Evolutionary conservation across 1,140 invertebrate species (phyloP).

Genomic region (Aphis gossypii): DNA sequence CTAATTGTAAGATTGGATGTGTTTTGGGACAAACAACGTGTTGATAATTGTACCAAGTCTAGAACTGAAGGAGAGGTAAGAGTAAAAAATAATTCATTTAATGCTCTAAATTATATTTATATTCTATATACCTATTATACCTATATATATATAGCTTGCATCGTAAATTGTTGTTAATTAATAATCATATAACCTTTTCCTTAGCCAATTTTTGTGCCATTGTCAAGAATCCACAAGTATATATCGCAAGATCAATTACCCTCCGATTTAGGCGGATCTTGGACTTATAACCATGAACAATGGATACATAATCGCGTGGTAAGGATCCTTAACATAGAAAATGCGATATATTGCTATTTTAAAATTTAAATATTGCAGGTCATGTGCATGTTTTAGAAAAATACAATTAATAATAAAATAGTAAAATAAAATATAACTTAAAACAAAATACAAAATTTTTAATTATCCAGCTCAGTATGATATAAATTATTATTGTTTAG

Average conservation of each 20-base stretch:
- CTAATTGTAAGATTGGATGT: constrained; percentile 74
- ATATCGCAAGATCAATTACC: constrained; percentile 78
- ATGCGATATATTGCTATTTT: neutral
- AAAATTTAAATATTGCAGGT: neutral
- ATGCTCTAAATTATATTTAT: neutral
- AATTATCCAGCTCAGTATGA: too few relatives aligned
- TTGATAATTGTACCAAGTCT: constrained; percentile 74
- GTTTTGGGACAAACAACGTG: constrained; percentile 78
- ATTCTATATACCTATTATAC: neutral
- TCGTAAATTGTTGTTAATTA: neutral
- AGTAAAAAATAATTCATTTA: neutral
- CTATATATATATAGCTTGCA: neutral
- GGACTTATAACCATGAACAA: constrained; percentile 78
- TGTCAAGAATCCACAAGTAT: constrained; percentile 74
- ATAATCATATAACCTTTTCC: neutral
- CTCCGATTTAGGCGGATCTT: constrained; percentile 79
- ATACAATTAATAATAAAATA: too few relatives aligned
- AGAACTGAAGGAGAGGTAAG: constrained; percentile 73
- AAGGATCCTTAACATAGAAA: constrained; percentile 63
- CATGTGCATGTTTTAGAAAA: neutral
- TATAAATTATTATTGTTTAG: too few relatives aligned
- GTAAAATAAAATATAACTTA: too few relatives aligned
- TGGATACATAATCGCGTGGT: constrained; percentile 87
- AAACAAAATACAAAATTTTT: too few relatives aligned
- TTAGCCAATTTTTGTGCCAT: constrained; percentile 72